These are phyloP conservation scores for Zaprionus capensis DNA, from an alignment of 1,140 invertebrate genomes.

Conservation along the genomic window DNA sequence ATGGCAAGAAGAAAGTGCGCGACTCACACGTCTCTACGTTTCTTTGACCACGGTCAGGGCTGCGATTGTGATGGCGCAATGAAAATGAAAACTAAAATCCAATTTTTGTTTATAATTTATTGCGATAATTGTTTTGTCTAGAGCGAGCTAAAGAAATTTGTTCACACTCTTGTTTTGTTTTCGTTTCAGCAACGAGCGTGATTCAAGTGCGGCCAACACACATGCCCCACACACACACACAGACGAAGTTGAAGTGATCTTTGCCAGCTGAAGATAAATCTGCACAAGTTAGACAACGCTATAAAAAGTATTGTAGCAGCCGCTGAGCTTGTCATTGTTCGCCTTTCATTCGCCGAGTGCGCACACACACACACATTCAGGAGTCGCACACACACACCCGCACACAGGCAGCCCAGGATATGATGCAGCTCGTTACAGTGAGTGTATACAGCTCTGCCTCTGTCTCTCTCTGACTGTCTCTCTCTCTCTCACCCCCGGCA, in stretches of 20 bases:
- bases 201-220: slow-evolving; percentile 37
- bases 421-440: slow-evolving; percentile 13
- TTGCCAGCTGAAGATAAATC: slow-evolving; percentile 39
- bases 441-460: not conserved
- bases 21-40: slow-evolving; percentile 21
- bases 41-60: slow-evolving; percentile 16
- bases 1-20: slow-evolving; percentile 23
- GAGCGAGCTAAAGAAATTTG: slow-evolving; percentile 4
- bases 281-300: slow-evolving; percentile 28
- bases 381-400: not conserved
- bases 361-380: slow-evolving; percentile 12
- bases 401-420: not conserved
- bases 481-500: not conserved
- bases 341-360: slow-evolving; percentile 14
- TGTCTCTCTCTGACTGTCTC: not conserved
- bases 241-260: slow-evolving; percentile 10
- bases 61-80: not conserved
- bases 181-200: slow-evolving; percentile 29
- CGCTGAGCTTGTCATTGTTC: slow-evolving; percentile 28
- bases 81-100: not conserved
- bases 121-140: slow-evolving; percentile 35
- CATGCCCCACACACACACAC: not conserved
- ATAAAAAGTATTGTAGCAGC: slow-evolving; percentile 41
- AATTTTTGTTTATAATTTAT: slow-evolving; percentile 24
- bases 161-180: slow-evolving; percentile 23